Evolutionary conservation across 2,113 vertebrate genomes (phyloP).

Genomic region (Microtus richardsoni): DNA sequence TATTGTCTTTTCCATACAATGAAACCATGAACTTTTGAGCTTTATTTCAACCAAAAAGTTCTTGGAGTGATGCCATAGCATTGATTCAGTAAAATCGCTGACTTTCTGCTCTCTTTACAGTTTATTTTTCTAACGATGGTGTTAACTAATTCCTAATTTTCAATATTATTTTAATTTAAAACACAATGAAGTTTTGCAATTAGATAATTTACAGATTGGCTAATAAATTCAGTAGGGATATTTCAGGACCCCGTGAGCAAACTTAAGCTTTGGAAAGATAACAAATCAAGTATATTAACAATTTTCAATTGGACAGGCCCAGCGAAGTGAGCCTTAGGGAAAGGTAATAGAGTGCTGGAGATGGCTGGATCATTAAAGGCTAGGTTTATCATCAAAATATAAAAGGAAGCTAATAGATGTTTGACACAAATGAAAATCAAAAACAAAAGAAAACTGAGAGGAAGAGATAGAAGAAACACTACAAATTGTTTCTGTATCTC

Average conservation of each 20-base stretch:
- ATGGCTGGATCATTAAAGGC: background rate
- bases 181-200: slow-evolving; percentile 3
- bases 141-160: slow-evolving; percentile 18
- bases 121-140: background rate
- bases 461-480: background rate
- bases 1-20: slow-evolving; percentile 28
- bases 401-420: background rate
- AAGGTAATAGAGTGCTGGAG: background rate
- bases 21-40: background rate
- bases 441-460: background rate
- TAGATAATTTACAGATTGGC: background rate
- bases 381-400: background rate
- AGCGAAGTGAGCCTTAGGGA: slow-evolving; percentile 9
- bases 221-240: background rate
- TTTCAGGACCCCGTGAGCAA: background rate
- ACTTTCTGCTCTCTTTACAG: slow-evolving; percentile 10
- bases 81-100: background rate
- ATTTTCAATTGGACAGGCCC: background rate
- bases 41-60: slow-evolving; percentile 42
- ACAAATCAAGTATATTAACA: slow-evolving; percentile 18
- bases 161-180: slow-evolving; percentile 31
- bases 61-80: background rate
- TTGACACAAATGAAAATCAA: background rate
- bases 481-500: background rate
- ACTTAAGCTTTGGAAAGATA: slow-evolving; percentile 1